Evolutionary conservation across 2,888 invertebrate species (phyloP), one percentile per base, ranked within the genome.

Genomic region (Morpho deidamia): DNA sequence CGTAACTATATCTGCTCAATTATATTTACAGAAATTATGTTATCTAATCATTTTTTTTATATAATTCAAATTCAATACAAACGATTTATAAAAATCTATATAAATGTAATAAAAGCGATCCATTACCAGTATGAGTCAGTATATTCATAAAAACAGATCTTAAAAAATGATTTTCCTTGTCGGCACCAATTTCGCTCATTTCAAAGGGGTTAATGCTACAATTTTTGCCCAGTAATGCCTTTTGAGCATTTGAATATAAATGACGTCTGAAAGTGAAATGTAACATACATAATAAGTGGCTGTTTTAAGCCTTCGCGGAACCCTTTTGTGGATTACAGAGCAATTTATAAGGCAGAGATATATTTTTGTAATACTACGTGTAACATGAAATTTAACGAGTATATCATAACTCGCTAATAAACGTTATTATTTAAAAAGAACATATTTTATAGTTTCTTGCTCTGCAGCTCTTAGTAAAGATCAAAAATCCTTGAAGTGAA

Each of bases 281-380:
- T 89, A 87, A 88, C 89, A 89, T 88, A 88, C 88, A 89, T 89
- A 89, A 89, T 89, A 88, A 89, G 88, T 88, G 89, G 88, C 87
- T 88, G 88, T 87, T 89, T 88, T 89, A 87, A 87, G 82, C 87
- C 76, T 83, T 83, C 78, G 78, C 78, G 80, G 82, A 87, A 88
- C 89, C 89, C 88, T 88, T 88, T 88, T 85, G 83, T 76, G 81
- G 78, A 77, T 78, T 78, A 78, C 78, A 86, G 88, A 72, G 79
- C 70, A 70, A 58, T 51, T 52, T 52, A 41, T 39, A 23, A 39
- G 46, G 46, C 23, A 46, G 39, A 46, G 46, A 14, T 39, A 47
- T 23, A 23, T 23, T 23, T 23, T 0, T 1, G 2, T 5, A 23
- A 23, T 23, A 23, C 23, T 23, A 23, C 23, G 23, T 23, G 23